Percentiles rank a stretch among this genome's conserved stretches.
Evolutionary conservation across 2,888 invertebrate genomes (phyloP).

Genomic region (Hemithea aestivaria): DNA sequence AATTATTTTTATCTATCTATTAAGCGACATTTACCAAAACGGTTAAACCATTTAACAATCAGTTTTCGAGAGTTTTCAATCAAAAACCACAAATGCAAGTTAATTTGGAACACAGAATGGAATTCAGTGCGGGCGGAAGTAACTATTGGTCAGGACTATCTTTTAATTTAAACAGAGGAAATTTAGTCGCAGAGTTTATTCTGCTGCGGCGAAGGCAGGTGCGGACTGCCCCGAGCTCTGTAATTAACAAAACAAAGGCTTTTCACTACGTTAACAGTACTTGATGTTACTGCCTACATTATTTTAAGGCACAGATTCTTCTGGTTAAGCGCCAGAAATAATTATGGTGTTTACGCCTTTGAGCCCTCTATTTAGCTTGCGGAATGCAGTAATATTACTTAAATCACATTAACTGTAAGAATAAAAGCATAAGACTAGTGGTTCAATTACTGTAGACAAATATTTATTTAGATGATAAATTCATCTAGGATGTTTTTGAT

Average conservation of each 20-base stretch:
- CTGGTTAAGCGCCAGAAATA: constrained; percentile 35
- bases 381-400: too few species aligned
- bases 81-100: constrained; percentile 35
- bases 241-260: constrained; percentile 71
- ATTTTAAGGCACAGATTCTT: constrained; percentile 51
- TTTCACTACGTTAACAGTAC: constrained; percentile 59
- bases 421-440: too few species aligned
- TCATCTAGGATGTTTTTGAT: too few species aligned
- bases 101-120: constrained; percentile 37
- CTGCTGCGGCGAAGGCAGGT: constrained; percentile 61
- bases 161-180: constrained; percentile 62
- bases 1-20: too few species aligned
- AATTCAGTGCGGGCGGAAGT: constrained; percentile 35
- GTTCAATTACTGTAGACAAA: too few species aligned
- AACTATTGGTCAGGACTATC: constrained; percentile 55
- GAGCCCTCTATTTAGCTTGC: constrained; percentile 15
- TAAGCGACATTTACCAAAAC: too few species aligned
- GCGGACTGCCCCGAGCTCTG: constrained; percentile 53
- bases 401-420: too few species aligned
- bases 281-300: constrained; percentile 56
- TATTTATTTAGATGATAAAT: too few species aligned
- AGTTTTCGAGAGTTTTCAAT: constrained; percentile 27
- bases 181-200: constrained; percentile 61
- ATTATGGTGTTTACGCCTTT: constrained; percentile 17
- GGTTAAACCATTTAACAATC: constrained; percentile 23